Evolutionary conservation across 2,797 vertebrate genomes (phyloP).

Genomic region (Catostomus latipinnis): DNA sequence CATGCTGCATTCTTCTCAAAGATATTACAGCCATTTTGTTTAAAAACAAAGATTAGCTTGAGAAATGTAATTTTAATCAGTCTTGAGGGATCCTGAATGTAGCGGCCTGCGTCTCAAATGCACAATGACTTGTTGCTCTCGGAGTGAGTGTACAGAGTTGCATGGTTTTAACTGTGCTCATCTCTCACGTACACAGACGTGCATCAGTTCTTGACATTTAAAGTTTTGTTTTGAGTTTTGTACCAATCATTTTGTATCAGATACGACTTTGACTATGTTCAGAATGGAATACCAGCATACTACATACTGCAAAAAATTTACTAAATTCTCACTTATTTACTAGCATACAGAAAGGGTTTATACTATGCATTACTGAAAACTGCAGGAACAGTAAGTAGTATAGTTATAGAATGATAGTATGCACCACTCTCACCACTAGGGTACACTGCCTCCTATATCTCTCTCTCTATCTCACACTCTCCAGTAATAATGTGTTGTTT

Average conservation of each 20-base stretch:
- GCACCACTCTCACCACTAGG: conserved; percentile 73
- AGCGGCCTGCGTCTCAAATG: conserved; percentile 69
- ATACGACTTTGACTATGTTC: too few relatives aligned
- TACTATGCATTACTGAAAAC: not conserved
- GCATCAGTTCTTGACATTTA: conserved; percentile 40
- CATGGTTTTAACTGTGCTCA: conserved; percentile 45
- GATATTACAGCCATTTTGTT: too few relatives aligned
- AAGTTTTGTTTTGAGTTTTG: too few relatives aligned
- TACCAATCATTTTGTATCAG: too few relatives aligned
- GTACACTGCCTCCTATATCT: conserved; percentile 76
- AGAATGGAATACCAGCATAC: too few relatives aligned
- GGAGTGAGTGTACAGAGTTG: not conserved
- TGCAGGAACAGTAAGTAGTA: not conserved
- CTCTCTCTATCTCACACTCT: conserved; percentile 5
- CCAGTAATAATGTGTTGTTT: too few relatives aligned
- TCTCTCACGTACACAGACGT: conserved; percentile 3
- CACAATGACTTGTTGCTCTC: conserved; percentile 74
- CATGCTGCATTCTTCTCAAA: too few relatives aligned
- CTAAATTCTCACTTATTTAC: too few relatives aligned
- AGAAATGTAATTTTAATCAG: conserved; percentile 79
- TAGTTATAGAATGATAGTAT: not conserved
- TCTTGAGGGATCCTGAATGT: conserved; percentile 70
- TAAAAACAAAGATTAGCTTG: conserved; percentile 77
- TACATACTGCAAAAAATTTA: too few relatives aligned
- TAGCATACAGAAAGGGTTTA: not conserved